Evolutionary conservation across 2,888 invertebrate species (phyloP).

Genomic region (Platerodrilus igneus): DNA sequence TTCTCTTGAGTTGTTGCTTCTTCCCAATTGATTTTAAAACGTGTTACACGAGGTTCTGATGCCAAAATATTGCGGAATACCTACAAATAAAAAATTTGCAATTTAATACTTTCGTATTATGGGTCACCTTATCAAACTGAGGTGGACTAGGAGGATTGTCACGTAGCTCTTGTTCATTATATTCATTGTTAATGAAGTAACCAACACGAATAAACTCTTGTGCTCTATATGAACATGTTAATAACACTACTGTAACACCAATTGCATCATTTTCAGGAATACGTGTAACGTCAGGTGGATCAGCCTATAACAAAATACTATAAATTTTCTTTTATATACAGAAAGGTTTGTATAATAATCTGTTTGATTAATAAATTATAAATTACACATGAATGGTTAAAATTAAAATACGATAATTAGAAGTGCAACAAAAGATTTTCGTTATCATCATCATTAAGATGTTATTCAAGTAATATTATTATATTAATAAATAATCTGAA

Average conservation of each 20-base stretch:
- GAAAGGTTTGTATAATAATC: background rate
- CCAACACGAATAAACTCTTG: constrained; percentile 97
- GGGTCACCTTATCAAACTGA: constrained; percentile 80
- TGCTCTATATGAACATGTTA: constrained; percentile 86
- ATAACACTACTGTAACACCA: constrained; percentile 95
- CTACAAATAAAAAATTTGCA: constrained; percentile 37
- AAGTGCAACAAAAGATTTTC: background rate
- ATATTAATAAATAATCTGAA: no score
- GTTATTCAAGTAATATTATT: no score
- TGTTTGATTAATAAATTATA: background rate
- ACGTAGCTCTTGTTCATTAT: constrained; percentile 83
- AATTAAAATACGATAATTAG: no score
- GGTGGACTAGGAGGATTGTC: constrained; percentile 94
- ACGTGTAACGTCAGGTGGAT: constrained; percentile 87
- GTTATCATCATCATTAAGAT: no score
- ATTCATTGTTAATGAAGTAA: constrained; percentile 98
- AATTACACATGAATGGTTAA: no score
- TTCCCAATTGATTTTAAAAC: constrained; percentile 97
- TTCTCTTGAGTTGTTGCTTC: constrained; percentile 55
- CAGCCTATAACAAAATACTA: constrained; percentile 65
- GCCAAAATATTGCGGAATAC: constrained; percentile 75
- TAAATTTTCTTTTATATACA: no score
- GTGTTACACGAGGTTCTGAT: constrained; percentile 89
- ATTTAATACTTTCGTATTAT: background rate
- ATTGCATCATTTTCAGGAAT: constrained; percentile 95